Evolutionary conservation across 2,888 invertebrate genomes (phyloP).

Genomic region (Plebejus anna): DNA sequence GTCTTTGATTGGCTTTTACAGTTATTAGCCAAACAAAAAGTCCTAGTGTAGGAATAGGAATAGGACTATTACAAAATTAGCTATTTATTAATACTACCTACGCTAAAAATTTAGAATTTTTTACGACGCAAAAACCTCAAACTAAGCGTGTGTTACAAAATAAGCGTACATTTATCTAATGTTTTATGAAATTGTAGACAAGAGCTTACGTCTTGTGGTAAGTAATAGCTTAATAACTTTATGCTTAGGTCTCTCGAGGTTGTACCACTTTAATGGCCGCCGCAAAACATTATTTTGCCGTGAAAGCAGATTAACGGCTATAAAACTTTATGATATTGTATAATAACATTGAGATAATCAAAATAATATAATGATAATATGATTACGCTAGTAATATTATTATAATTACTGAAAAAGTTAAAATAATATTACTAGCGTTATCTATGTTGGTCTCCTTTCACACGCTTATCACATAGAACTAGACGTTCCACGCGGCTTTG

Average conservation of each 20-base stretch:
- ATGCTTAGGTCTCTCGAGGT: conserved; percentile 21
- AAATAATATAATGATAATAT: not conserved
- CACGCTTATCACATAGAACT: too few relatives aligned
- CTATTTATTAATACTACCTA: too few relatives aligned
- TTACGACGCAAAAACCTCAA: not conserved
- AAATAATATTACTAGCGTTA: too few relatives aligned
- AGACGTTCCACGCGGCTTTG: too few relatives aligned
- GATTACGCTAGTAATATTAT: too few relatives aligned
- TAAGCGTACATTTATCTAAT: not conserved
- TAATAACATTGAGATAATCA: not conserved
- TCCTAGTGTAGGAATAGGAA: too few relatives aligned
- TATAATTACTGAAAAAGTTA: too few relatives aligned
- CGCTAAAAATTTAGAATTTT: not conserved
- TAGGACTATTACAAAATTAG: too few relatives aligned
- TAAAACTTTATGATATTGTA: conserved; percentile 23
- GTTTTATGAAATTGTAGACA: conserved; percentile 31
- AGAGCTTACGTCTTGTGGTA: conserved; percentile 24
- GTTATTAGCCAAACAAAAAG: too few relatives aligned
- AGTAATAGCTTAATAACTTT: conserved; percentile 25
- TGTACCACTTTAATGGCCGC: conserved; percentile 19
- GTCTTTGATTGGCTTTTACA: too few relatives aligned
- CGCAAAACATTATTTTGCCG: conserved; percentile 20
- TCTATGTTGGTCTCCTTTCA: too few relatives aligned
- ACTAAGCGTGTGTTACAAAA: not conserved
- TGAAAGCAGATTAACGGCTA: conserved; percentile 17